A percentile compares a stretch with the other conserved stretches of the same genome.
Conservation (phyloP, 2,797 vertebrate genomes). For the Acomys russatus region DNA sequence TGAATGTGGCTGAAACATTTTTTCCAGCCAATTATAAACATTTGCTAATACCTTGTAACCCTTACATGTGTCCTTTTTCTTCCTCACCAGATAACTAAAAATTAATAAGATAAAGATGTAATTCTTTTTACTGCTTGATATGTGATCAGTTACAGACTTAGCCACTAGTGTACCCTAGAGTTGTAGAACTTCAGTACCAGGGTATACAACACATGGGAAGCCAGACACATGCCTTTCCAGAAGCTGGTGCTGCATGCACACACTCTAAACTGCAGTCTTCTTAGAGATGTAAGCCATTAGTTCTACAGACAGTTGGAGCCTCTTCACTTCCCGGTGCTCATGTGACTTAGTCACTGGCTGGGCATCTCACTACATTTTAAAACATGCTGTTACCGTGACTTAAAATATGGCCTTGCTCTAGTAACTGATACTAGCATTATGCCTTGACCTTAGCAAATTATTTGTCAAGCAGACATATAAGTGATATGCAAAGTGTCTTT, state of each 20-base stretch:
- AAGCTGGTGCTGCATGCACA: not conserved
- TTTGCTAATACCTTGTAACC: conserved; percentile 20
- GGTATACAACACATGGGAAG: not conserved
- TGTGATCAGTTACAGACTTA: not conserved
- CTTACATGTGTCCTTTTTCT: not conserved
- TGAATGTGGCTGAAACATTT: conserved; percentile 24
- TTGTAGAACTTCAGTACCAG: not conserved
- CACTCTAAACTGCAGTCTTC: not conserved
- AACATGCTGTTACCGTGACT: not conserved
- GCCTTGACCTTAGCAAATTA: not conserved
- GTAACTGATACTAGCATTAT: not conserved
- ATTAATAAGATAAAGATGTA: not conserved
- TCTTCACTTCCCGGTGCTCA: not conserved
- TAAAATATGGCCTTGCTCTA: not conserved
- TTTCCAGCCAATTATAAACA: not conserved
- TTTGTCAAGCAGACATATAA: conserved; percentile 40
- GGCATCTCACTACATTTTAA: conserved; percentile 1
- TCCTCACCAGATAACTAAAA: conserved; percentile 2
- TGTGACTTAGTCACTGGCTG: not conserved
- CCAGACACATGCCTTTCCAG: not conserved
- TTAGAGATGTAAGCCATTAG: not conserved
- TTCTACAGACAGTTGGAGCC: not conserved
- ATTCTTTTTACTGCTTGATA: not conserved
- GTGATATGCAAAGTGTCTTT: not conserved
- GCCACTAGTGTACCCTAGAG: not conserved